Evolutionary conservation across 2,888 invertebrate genomes (phyloP), one percentile per base, ranked within the genome.

Genomic region (Crepidodera aurea): DNA sequence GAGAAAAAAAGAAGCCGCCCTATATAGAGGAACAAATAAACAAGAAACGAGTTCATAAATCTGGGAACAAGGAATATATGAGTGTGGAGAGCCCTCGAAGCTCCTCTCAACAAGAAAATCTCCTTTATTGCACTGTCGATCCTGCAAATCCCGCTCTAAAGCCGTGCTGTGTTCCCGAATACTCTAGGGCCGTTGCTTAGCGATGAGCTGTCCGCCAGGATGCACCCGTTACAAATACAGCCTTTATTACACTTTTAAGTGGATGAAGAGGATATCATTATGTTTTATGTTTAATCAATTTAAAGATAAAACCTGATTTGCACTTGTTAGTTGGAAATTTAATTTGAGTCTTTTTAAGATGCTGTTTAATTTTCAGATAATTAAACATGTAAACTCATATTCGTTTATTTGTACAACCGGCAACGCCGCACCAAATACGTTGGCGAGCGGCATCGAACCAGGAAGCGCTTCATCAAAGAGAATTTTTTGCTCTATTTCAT

Each of bases 91-190:
- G 74, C 75, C 73, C 79, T 79, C 69, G 73, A 78, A 76, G 72
- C 75, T 74, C 72, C 79, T 79, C 79, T 81, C 81, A 78, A 81
- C 81, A 81, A 81, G 81, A 81, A 82, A 82, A 82, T 82, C 82
- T 81, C 79, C 76, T 76, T 75, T 76, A 75, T 76, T 76, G 73
- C 75, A 68, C 70, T 72, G 73, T 71, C 73, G 73, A 75, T 73
- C 69, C 72, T 64, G 71, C 70, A 75, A 75, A 75, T 74, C 74
- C 59, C 29, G 1, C 73, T 56, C 69, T 62, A 72, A 74, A 72
- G 68, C 75, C 70, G 64, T 65, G 64, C 67, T 48, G 65, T 66
- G 66, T 67, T 40, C 65, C 64, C 68, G 44, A 69, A 70, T 68
- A 67, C 71, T 67, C 55, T 59, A 53, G 65, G 63, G 61, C 68